A percentile compares a stretch with the other conserved stretches of the same genome.
These are phyloP conservation scores for Sylvilagus bachmani DNA, from an alignment of 2,113 vertebrate genomes.

Conservation along the genomic window DNA sequence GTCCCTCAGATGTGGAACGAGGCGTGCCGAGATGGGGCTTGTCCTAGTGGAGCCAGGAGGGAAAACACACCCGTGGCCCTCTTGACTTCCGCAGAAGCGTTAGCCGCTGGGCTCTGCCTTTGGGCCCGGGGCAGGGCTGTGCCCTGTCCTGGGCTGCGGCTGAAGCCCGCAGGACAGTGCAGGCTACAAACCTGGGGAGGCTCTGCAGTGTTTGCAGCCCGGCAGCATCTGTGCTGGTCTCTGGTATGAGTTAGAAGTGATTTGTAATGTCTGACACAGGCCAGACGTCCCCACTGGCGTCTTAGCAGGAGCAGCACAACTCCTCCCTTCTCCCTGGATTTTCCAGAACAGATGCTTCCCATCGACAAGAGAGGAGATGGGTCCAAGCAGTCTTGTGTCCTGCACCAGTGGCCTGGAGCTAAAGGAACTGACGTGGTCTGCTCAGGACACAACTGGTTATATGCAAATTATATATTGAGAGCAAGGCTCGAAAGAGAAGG, in stretches of 20 bases:
- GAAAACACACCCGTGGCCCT: background rate
- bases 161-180: rapidly evolving
- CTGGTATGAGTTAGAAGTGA: background rate
- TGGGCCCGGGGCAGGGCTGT: background rate
- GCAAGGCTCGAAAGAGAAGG: background rate
- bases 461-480: background rate
- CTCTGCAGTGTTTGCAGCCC: rapidly evolving
- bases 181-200: background rate
- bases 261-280: background rate
- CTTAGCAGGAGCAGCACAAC: background rate
- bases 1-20: background rate
- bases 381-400: background rate
- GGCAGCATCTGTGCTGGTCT: background rate
- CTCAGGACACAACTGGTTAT: background rate
- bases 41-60: background rate
- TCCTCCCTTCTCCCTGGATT: slow-evolving; percentile 14
- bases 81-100: rapidly evolving
- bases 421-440: background rate
- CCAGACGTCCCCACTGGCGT: background rate
- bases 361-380: background rate
- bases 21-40: background rate
- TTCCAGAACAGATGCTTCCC: background rate
- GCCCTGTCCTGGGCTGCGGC: background rate
- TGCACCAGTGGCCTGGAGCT: background rate
- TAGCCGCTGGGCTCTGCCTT: background rate